Evolutionary conservation across 2,888 invertebrate species (phyloP).

Genomic region (Lissocephala sabroskyi): DNA sequence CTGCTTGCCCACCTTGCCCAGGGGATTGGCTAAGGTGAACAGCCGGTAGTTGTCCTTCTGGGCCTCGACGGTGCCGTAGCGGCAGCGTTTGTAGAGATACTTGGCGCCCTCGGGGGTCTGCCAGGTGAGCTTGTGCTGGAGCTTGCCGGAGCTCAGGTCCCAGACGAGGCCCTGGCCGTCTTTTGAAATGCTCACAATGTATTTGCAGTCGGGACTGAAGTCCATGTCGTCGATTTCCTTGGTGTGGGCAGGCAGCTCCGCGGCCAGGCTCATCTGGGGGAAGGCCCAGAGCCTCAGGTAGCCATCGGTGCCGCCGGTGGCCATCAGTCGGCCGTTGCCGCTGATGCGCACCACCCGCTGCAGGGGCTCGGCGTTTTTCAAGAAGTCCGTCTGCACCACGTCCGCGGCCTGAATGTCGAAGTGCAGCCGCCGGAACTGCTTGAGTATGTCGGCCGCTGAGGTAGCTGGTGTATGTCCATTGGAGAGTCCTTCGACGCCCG

Average conservation of each 20-base stretch:
- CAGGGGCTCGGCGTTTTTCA: slow-evolving; percentile 80
- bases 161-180: slow-evolving; percentile 89
- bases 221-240: slow-evolving; percentile 97
- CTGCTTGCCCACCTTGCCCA: slow-evolving; percentile 80
- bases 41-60: slow-evolving; percentile 78
- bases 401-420: slow-evolving; percentile 85
- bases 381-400: slow-evolving; percentile 89
- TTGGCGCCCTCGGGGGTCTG: slow-evolving; percentile 82
- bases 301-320: slow-evolving; percentile 94
- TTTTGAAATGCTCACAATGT: slow-evolving; percentile 88
- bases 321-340: slow-evolving; percentile 84
- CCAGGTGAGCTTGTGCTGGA: slow-evolving; percentile 82
- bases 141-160: slow-evolving; percentile 78
- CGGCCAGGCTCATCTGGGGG: slow-evolving; percentile 82
- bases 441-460: slow-evolving; percentile 44
- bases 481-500: slow-evolving; percentile 65
- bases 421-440: slow-evolving; percentile 76
- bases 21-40: slow-evolving; percentile 87
- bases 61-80: slow-evolving; percentile 83
- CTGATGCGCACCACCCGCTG: slow-evolving; percentile 90
- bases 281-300: slow-evolving; percentile 90
- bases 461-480: slow-evolving; percentile 55
- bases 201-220: slow-evolving; percentile 85
- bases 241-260: slow-evolving; percentile 83
- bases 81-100: slow-evolving; percentile 87